phyloP scores from a whole-genome alignment of 1,140 invertebrate genomes.

The Eriosoma lanigerum region DNA sequence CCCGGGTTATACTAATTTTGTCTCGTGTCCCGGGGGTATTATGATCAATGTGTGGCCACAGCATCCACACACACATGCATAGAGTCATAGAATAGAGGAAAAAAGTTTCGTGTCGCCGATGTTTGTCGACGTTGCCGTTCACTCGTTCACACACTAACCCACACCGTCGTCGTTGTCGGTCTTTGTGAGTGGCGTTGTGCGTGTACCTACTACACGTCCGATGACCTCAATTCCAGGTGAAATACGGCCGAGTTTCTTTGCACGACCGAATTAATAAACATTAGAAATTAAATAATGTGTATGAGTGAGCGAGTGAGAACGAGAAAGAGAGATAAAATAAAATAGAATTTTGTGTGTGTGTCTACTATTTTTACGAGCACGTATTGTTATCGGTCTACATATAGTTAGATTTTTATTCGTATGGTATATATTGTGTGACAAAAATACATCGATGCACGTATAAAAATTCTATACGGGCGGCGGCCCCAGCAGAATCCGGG shows the following conservation, averaged over 20 bases:
- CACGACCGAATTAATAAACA: slow-evolving; percentile 41
- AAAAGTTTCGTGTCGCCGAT: slow-evolving; percentile 41
- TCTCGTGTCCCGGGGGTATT: slow-evolving; percentile 45
- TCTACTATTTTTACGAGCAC: not conserved
- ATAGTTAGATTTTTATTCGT: not conserved
- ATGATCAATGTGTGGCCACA: slow-evolving; percentile 44
- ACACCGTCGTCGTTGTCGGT: slow-evolving; percentile 9
- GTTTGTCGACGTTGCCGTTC: slow-evolving; percentile 43
- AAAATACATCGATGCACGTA: not conserved
- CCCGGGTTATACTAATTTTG: slow-evolving; percentile 36
- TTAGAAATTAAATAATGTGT: not conserved
- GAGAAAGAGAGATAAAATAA: not conserved
- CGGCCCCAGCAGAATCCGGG: slow-evolving; percentile 35
- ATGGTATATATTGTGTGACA: not conserved
- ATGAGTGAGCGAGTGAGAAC: not conserved
- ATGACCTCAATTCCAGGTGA: slow-evolving; percentile 50
- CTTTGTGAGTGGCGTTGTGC: slow-evolving; percentile 33
- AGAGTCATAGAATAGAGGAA: not conserved
- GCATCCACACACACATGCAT: slow-evolving; percentile 7
- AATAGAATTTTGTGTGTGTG: not conserved
- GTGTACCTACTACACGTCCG: slow-evolving; percentile 11
- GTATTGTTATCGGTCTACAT: not conserved
- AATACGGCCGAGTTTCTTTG: slow-evolving; percentile 47
- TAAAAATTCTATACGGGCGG: not conserved
- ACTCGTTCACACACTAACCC: slow-evolving; percentile 49